Evolutionary conservation across 1,140 invertebrate species (phyloP), one percentile per base, ranked within the genome.

Genomic region (Pogonomyrmex californicus): DNA sequence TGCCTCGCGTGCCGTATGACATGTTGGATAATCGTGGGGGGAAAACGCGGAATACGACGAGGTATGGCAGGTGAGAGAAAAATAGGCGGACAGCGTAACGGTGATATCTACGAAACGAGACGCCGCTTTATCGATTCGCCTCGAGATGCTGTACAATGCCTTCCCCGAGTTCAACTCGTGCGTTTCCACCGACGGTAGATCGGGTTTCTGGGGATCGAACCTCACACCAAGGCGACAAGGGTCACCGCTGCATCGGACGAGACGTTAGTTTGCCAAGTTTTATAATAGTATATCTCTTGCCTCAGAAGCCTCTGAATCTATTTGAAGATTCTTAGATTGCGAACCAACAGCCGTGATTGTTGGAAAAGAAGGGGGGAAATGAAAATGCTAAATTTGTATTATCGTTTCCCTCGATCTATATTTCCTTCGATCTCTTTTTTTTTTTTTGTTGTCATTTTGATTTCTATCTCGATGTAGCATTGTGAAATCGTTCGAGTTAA

Each of bases 81-180:
- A 83, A 83, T 71, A 49, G 41, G 38, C 36, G 79, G 51, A 75
- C 33, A 73, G 70, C 68, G 33, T 83, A 83, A 83, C 75, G 54
- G 54, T 83, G 79, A 83, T 83, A 75, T 73, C 68, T 38, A 44
- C 79, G 79, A 83, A 83, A 83, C 68, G 79, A 75, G 79, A 83
- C 79, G 79, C 79, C 68, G 75, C 68, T 83, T 83, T 83, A 83
- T 83, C 41, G 79, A 83, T 83, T 83, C 23, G 41, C 54, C 33
- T 75, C 23, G 68, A 75, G 79, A 83, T 70, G 56, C 68, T 83
- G 68, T 60, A 83, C 79, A 83, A 62, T 83, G 38, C 54, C 30
- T 36, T 79, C 68, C 6, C 30, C 68, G 41, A 83, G 44, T 38
- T 54, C 30, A 17, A 17, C 44, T 30, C 23, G 51, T 54, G 65